Percentiles rank a stretch among this genome's conserved stretches.
Evolutionary conservation across 2,113 vertebrate species (phyloP).

Genomic region (Perca flavescens): DNA sequence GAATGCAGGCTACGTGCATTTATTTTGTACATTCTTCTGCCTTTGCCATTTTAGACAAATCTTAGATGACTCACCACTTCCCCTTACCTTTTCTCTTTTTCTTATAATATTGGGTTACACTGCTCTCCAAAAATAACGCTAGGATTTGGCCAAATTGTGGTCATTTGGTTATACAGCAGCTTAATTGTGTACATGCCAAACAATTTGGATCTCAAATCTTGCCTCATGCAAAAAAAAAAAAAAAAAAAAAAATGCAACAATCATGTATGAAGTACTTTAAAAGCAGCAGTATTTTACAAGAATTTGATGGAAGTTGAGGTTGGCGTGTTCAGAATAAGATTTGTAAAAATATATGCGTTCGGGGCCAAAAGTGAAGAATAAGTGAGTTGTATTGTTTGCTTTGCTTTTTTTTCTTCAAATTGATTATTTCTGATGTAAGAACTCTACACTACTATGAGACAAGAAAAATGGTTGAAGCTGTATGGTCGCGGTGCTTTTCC

Average conservation of each 20-base stretch:
- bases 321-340: constrained; percentile 30
- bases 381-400: constrained; percentile 85
- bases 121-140: constrained; percentile 16
- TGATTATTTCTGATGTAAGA: constrained; percentile 90
- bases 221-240: constrained; percentile 25
- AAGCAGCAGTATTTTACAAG: constrained; percentile 19
- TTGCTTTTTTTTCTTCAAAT: constrained; percentile 84
- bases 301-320: constrained; percentile 33
- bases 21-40: constrained; percentile 38
- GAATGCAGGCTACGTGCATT: constrained; percentile 45
- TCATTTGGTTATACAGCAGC: constrained; percentile 26
- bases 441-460: constrained; percentile 75
- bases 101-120: constrained; percentile 27
- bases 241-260: constrained; percentile 43
- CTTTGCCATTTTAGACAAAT: constrained; percentile 32
- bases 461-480: constrained; percentile 72
- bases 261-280: constrained; percentile 42
- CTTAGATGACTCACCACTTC: constrained; percentile 34
- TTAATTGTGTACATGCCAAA: constrained; percentile 32
- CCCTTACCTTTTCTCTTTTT: constrained; percentile 35
- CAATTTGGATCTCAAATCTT: constrained; percentile 33
- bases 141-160: not conserved
- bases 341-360: constrained; percentile 81
- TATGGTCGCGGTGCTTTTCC: constrained; percentile 38
- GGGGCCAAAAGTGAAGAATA: constrained; percentile 95